Evolutionary conservation across 2,888 invertebrate genomes (phyloP), one percentile per base, ranked within the genome.

Genomic region (Auanema freiburgensis): DNA sequence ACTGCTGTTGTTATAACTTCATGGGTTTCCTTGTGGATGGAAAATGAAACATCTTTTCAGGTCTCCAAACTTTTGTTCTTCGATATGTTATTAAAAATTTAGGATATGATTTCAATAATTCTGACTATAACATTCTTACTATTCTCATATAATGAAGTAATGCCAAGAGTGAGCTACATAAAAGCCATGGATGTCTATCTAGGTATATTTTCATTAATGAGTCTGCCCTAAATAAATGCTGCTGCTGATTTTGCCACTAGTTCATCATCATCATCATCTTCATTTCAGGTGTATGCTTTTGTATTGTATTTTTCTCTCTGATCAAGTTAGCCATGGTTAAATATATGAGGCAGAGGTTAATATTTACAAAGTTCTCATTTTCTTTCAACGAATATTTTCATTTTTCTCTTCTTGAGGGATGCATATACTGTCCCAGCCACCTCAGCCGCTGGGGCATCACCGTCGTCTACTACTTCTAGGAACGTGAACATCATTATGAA

Each of bases 1-100:
- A 80, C 83, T 11, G 80, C 83, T 0, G 83, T 83, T 6, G 83
- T 83, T 10, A 80, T 83, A 53, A 78, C 81, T n/a, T 75, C 78
- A 1, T 83, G 83, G 83, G 80, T 83, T 12, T 81, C 82, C n/a
- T 65, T 83, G 50, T 83, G 83, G 83, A 82, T 83, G 81, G 83
- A 83, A 55, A 80, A 76, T 59, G 83, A 83, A 56, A 77, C 78
- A 0, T 59, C 67, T 12, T 79, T 77, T 53, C 71, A 71, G 67
- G 74, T 70, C n/a, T 50, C 16, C 33, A 3, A 23, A 24, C 25
- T 51, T 24, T 24, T 58, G 24, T 58, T 49, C 16, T 24, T 33
- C 16, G 11, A 5, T 16, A 4, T 42, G 11, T 14, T 14, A n/a
- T n/a, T n/a, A n/a, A n/a, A n/a, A n/a, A n/a, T 76, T 57, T 65